Evolutionary conservation across 2,888 invertebrate species (phyloP).

Genomic region (Leistus spinibarbis): DNA sequence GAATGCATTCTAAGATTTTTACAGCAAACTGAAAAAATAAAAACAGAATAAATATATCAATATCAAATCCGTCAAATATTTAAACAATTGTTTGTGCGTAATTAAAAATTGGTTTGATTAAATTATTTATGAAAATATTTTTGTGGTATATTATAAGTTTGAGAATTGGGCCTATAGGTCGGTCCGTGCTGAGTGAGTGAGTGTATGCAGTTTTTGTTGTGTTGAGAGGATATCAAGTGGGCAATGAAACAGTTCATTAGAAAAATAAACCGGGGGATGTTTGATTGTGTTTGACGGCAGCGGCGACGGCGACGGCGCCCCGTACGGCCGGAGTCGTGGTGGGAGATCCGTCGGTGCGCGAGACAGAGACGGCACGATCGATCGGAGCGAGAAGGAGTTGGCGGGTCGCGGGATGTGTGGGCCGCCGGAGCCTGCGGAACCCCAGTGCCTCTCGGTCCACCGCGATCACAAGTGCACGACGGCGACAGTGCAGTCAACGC

Average conservation of each 20-base stretch:
- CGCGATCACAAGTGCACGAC: slow-evolving; percentile 66
- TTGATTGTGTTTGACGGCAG: slow-evolving; percentile 48
- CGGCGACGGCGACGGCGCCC: slow-evolving; percentile 52
- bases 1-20: slow-evolving; percentile 37
- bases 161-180: not conserved
- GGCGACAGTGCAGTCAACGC: slow-evolving; percentile 54
- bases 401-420: slow-evolving; percentile 55
- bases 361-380: slow-evolving; percentile 53
- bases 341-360: slow-evolving; percentile 49
- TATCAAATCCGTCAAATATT: not conserved
- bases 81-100: not conserved
- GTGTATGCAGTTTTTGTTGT: not conserved
- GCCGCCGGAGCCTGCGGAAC: slow-evolving; percentile 60
- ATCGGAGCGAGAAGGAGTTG: slow-evolving; percentile 43
- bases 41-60: not conserved
- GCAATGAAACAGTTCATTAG: not conserved
- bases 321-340: slow-evolving; percentile 52
- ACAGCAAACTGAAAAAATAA: not conserved
- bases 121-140: not conserved
- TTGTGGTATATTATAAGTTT: not conserved
- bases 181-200: not conserved
- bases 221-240: not conserved
- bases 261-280: slow-evolving; percentile 48
- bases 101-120: not conserved
- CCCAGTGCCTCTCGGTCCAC: slow-evolving; percentile 62